These are phyloP conservation scores for Thereva nobilitata DNA, from an alignment of 2,888 invertebrate species.

Conservation along the genomic window DNA sequence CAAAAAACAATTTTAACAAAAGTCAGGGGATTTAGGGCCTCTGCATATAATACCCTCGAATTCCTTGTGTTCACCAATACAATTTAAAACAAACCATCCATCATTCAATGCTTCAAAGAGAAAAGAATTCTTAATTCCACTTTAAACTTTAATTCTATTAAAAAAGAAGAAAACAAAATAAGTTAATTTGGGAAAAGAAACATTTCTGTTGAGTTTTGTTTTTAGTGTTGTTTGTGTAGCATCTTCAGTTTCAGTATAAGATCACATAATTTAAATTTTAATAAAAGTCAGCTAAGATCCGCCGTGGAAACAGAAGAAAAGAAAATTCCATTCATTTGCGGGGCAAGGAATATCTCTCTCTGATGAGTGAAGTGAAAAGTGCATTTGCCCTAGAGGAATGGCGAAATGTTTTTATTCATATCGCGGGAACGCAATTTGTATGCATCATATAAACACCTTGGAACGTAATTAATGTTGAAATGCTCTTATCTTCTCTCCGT, in stretches of 20 bases:
- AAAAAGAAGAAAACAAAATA: no score
- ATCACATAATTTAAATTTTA: slow-evolving; percentile 11
- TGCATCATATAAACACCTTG: slow-evolving; percentile 30
- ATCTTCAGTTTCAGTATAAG: neutral
- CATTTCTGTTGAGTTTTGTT: no score
- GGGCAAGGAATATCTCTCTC: neutral
- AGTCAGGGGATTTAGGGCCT: no score
- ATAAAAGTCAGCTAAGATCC: neutral
- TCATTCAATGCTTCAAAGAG: no score
- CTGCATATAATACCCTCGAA: no score
- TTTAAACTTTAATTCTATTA: no score
- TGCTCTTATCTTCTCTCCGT: slow-evolving; percentile 21
- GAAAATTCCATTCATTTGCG: neutral
- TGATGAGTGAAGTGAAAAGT: neutral
- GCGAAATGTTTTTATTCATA: slow-evolving; percentile 24
- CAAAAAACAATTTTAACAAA: no score
- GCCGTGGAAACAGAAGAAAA: neutral
- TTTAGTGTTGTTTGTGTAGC: no score
- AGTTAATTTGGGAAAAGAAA: no score
- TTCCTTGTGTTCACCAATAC: no score
- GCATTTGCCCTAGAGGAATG: neutral
- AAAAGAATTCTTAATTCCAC: no score
- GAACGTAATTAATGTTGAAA: slow-evolving; percentile 29
- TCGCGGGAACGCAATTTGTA: slow-evolving; percentile 16
- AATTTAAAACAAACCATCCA: no score